These are phyloP conservation scores for Serilophus lunatus DNA, from an alignment of 2,113 vertebrate genomes.

Conservation along the genomic window DNA sequence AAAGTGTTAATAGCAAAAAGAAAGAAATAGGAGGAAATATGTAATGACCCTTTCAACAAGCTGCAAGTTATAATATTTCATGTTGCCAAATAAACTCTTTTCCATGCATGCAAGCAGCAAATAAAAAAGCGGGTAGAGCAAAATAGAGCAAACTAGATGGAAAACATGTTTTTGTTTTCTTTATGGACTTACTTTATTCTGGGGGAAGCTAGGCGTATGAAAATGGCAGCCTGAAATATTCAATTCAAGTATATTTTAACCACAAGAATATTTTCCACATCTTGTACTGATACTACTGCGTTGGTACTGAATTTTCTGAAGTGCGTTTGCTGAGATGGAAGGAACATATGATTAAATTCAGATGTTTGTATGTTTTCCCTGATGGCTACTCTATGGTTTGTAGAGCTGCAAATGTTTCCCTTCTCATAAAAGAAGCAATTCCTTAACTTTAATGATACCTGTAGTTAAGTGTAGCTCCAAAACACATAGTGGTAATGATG, in stretches of 20 bases:
- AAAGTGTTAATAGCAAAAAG: not conserved
- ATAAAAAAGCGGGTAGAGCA: not conserved
- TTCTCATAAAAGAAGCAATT: slow-evolving; percentile 25
- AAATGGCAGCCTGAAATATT: not conserved
- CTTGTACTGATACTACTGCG: not conserved
- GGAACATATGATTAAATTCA: slow-evolving; percentile 38
- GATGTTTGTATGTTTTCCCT: slow-evolving; percentile 15
- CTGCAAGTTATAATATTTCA: not conserved
- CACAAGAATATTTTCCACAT: not conserved
- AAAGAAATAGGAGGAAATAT: not conserved
- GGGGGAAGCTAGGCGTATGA: not conserved
- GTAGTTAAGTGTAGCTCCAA: slow-evolving; percentile 33
- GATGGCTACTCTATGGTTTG: slow-evolving; percentile 12
- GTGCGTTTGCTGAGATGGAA: not conserved
- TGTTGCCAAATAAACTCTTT: not conserved
- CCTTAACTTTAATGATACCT: slow-evolving; percentile 34
- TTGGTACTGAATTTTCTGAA: not conserved
- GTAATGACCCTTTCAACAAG: not conserved
- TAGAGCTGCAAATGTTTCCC: slow-evolving; percentile 43
- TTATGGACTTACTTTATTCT: not conserved
- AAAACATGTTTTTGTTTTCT: not conserved
- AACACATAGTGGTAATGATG: not conserved
- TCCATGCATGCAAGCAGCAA: not conserved
- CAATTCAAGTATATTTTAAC: not conserved
- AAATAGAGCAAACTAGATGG: not conserved